phyloP scores from a whole-genome alignment of 2,113 vertebrate genomes.

The Corydoras sp. region DNA sequence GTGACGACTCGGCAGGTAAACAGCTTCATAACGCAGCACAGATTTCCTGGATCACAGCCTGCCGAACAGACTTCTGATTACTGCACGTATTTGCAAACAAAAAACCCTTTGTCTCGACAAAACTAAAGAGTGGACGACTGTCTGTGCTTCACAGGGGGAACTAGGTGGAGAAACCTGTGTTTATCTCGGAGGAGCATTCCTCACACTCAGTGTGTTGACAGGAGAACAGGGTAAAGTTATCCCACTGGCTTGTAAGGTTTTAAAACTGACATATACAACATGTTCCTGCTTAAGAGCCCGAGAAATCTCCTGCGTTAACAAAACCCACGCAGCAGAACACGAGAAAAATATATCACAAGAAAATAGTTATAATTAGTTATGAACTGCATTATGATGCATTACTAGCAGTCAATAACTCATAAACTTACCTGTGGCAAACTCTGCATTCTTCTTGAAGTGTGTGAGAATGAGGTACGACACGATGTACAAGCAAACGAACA shows the following conservation, averaged over 20 bases:
- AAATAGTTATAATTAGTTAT: background rate
- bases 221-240: slow-evolving; percentile 40
- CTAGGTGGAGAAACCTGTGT: slow-evolving; percentile 34
- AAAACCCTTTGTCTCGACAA: background rate
- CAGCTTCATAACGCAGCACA: slow-evolving; percentile 19
- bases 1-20: slow-evolving; percentile 3
- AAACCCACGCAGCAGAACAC: too few species aligned
- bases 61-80: slow-evolving; percentile 11
- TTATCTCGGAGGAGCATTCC: slow-evolving; percentile 52
- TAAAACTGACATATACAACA: slow-evolving; percentile 11
- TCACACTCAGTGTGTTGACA: slow-evolving; percentile 17
- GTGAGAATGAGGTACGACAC: slow-evolving; percentile 88
- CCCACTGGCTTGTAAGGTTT: slow-evolving; percentile 7
- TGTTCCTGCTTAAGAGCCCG: background rate
- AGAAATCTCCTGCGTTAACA: background rate
- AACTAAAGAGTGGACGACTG: slow-evolving; percentile 6
- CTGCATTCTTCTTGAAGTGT: slow-evolving; percentile 86
- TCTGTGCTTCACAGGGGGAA: background rate
- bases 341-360: background rate
- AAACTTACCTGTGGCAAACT: slow-evolving; percentile 81
- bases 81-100: background rate
- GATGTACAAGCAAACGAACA: slow-evolving; percentile 87
- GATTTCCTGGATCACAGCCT: slow-evolving; percentile 19
- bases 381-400: background rate
- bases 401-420: too few species aligned